Evolutionary conservation across 2,888 invertebrate species (phyloP).

Genomic region (Phengaris alcon): DNA sequence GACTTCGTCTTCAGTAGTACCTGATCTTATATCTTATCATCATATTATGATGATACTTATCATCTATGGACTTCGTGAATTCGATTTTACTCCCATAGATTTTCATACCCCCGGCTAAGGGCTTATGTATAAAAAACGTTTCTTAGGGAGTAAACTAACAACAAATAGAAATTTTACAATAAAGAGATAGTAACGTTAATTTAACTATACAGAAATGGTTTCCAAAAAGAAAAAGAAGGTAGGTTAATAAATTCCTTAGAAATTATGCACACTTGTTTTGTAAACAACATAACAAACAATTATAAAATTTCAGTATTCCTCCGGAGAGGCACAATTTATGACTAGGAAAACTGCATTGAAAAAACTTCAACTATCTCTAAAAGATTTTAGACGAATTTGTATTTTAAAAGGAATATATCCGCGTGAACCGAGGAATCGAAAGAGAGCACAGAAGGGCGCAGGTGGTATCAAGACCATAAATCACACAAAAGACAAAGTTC

Average conservation of each 20-base stretch:
- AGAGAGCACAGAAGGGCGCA: conserved; percentile 95
- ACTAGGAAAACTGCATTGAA: conserved; percentile 93
- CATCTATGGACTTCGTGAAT: too few relatives aligned
- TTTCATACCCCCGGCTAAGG: too few relatives aligned
- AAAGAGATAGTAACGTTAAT: conserved; percentile 17
- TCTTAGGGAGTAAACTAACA: too few relatives aligned
- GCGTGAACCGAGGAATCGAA: conserved; percentile 95
- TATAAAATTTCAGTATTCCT: conserved; percentile 81
- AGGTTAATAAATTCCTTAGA: conserved; percentile 39
- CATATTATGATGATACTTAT: too few relatives aligned
- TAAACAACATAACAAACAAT: conserved; percentile 25
- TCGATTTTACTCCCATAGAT: too few relatives aligned
- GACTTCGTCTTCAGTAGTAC: too few relatives aligned
- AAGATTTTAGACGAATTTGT: conserved; percentile 96
- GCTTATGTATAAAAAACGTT: too few relatives aligned
- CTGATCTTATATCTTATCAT: too few relatives aligned
- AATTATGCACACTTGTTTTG: conserved; percentile 54
- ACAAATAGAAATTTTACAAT: conserved; percentile 31
- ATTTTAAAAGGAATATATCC: conserved; percentile 99
- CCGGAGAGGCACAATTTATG: conserved; percentile 95
- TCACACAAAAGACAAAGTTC: conserved; percentile 97
- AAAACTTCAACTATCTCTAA: conserved; percentile 94
- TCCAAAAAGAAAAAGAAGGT: conserved; percentile 78
- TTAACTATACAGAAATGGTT: conserved; percentile 57
- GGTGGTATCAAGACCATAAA: conserved; percentile 95